Evolutionary conservation across 2,113 vertebrate genomes (phyloP), one percentile per base, ranked within the genome.

Genomic region (Gobius niger): DNA sequence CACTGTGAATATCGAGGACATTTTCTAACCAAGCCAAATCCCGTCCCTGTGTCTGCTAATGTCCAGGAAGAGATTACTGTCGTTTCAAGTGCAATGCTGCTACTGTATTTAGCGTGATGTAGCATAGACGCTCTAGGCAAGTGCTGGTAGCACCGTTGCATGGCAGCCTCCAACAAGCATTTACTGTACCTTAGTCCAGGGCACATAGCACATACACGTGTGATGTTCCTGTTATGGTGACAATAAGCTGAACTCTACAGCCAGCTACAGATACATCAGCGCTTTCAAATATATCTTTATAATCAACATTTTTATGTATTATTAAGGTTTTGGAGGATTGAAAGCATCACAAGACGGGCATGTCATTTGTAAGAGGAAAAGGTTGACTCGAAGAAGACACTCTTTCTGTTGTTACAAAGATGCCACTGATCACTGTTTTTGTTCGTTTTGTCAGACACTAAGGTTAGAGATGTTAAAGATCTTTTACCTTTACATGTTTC

Each of bases 1-100:
- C 87, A 89, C 85, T 91, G 88, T 90, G 87, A 88, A 86, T 73
- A 70, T 53, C 63, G 49, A 78, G 60, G n/a, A 75, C 67, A 53
- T 77, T 78, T 78, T 80, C 77, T 79, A 63, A 72, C 67, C 67
- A 61, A 86, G 71, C 60, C 51, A 71, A 74, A 75, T 73, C 13
- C 14, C 69, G 65, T 67, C 62, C 41, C 66, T 41, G 54, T 65
- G 53, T 61, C 15, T 50, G 19, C n/a, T 57, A 5, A 34, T 70
- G 40, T 70, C 54, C 44, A 49, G 54, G 11, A 63, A 59, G 1
- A 19, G 7, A 54, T 63, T 63, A 50, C 56, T 73, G 47, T 70
- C 19, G 67, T 63, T 68, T 34, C 9, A 47, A 34, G 49, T 72
- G 51, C 44, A 44, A 18, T 41, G 18, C 41, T 3, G 10, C 13